Evolutionary conservation across 2,888 invertebrate species (phyloP), one percentile per base, ranked within the genome.

Genomic region (Pinctada fucata): DNA sequence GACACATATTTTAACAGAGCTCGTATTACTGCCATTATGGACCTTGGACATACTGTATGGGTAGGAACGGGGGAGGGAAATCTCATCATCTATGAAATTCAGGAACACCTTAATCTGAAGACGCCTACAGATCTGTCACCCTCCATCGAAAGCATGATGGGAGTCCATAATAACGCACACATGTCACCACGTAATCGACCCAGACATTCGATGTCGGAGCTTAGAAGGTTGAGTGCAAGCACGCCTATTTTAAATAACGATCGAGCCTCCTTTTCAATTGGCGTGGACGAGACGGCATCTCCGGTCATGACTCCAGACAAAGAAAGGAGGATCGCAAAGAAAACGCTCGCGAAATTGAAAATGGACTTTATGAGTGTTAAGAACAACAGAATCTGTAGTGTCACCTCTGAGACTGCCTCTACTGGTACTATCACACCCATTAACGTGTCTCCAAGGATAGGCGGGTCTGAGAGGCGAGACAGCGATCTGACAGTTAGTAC

Each of bases 1-100:
- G 92, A 92, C 71, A 88, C 87, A 3, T 88, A 89, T 66, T 90
- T 92, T 83, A 92, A 92, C 84, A 83, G 87, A 50, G 88, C 90
- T 3, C 88, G 93, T 13, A 91, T 94, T 66, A 93, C 93, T 10
- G 89, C 93, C 51, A 86, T 93, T 10, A 86, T 93, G 69, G 91
- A 91, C 52, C 86, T 91, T 75, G 91, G 91, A 64, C 87, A 91
- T 77, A 86, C 89, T 3, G 89, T 94, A 13, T 93, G 93, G 93
- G 91, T 94, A 5, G 94, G 94, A 4, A 93, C 93, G 3, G 93
- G 92, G 2, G 93, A 93, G 82, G 94, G 94, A 31, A 93, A 90
- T 78, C 84, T 93, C 48, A 89, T 91, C 74, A 90, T 92, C 50
- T 93, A 92, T 80, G 92, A 92, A 73, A 80, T 90, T 4, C 70